phyloP scores from a whole-genome alignment of 2,888 invertebrate genomes.

The Timema podura region DNA sequence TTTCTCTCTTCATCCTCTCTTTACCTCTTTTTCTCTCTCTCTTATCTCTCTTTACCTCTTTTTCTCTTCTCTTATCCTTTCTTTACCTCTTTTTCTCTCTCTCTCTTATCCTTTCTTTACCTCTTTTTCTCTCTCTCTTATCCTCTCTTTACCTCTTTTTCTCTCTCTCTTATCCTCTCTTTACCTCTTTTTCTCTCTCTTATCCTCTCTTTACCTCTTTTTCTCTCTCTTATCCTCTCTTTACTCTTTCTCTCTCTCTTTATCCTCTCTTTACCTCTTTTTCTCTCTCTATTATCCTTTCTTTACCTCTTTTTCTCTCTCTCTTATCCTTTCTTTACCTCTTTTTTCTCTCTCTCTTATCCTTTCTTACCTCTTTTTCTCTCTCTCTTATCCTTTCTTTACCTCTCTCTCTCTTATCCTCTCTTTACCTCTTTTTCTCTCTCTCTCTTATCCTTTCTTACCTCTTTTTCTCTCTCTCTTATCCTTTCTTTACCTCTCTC shows the following conservation, averaged over 20 bases:
- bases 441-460: not conserved
- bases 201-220: not conserved
- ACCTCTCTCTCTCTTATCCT: not conserved
- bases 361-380: not conserved
- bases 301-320: not conserved
- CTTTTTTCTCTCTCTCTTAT: not conserved
- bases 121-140: not conserved
- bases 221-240: not conserved
- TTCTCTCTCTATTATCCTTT: not conserved
- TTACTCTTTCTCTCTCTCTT: not conserved
- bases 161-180: not conserved
- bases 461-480: not conserved
- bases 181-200: too few species aligned
- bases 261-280: not conserved
- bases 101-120: not conserved
- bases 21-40: not conserved
- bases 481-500: not conserved
- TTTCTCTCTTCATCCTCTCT: not conserved
- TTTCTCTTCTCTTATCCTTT: not conserved
- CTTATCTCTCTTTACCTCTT: not conserved
- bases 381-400: not conserved
- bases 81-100: not conserved
- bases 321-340: not conserved
- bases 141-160: not conserved
- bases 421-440: not conserved